Evolutionary conservation across 2,888 invertebrate genomes (phyloP).

Genomic region (Ennomos erosarius): DNA sequence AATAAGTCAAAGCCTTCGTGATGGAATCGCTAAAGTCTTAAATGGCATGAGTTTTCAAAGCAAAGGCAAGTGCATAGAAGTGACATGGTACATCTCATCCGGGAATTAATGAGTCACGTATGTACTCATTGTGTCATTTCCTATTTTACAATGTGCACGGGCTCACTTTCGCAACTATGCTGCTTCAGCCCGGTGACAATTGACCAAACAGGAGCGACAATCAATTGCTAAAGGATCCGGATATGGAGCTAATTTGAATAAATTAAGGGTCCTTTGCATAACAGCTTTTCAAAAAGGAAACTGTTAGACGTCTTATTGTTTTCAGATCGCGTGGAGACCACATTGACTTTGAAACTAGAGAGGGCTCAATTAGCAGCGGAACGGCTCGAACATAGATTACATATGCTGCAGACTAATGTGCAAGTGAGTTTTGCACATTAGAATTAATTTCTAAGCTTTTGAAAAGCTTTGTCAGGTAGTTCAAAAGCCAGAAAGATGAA

Average conservation of each 20-base stretch:
- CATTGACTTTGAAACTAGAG: constrained; percentile 75
- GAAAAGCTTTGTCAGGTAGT: too few relatives aligned
- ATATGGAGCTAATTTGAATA: constrained; percentile 49
- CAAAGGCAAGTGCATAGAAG: constrained; percentile 26
- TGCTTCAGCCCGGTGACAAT: constrained; percentile 61
- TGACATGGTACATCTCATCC: constrained; percentile 40
- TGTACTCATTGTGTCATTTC: constrained; percentile 74
- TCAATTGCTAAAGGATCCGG: constrained; percentile 67
- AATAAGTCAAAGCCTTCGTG: constrained; percentile 32
- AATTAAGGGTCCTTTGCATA: constrained; percentile 52
- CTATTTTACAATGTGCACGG: constrained; percentile 69
- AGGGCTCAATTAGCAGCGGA: constrained; percentile 80
- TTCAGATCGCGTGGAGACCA: constrained; percentile 78
- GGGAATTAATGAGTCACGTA: constrained; percentile 55
- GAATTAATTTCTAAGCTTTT: not conserved
- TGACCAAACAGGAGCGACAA: constrained; percentile 70
- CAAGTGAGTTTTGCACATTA: constrained; percentile 56
- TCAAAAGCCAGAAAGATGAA: too few relatives aligned
- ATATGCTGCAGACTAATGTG: constrained; percentile 76
- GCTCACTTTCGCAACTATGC: constrained; percentile 71
- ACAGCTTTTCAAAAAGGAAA: constrained; percentile 51
- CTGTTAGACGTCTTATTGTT: constrained; percentile 54
- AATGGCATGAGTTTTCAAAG: constrained; percentile 40
- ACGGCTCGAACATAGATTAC: constrained; percentile 75
- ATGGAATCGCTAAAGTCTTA: constrained; percentile 30